Percentiles rank a stretch among this genome's conserved stretches.
Conservation (phyloP, 2,888 invertebrate species). For the Prosapia bicincta region DNA sequence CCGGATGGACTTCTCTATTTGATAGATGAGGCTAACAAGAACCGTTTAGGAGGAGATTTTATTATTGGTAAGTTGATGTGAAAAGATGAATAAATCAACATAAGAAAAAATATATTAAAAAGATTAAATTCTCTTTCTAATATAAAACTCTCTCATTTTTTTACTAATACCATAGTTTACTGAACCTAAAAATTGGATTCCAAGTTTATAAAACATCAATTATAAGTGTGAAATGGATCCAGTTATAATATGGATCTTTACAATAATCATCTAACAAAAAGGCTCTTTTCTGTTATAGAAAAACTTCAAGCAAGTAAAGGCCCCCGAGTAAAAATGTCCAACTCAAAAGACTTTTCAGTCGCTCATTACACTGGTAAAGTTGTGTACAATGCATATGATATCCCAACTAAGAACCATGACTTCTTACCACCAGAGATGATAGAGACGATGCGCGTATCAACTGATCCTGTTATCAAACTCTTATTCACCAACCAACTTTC, state of each 20-base stretch:
- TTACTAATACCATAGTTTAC: too few relatives aligned
- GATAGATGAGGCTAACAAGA: constrained; percentile 83
- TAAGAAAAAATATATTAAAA: too few relatives aligned
- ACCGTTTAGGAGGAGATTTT: constrained; percentile 64
- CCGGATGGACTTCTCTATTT: constrained; percentile 79
- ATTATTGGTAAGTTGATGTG: constrained; percentile 59
- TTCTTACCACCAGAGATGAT: constrained; percentile 88
- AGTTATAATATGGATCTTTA: too few relatives aligned
- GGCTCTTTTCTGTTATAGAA: constrained; percentile 47
- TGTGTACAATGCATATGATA: constrained; percentile 76
- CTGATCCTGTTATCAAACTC: constrained; percentile 63
- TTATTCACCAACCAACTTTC: constrained; percentile 83
- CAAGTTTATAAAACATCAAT: too few relatives aligned
- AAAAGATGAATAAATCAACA: background rate
- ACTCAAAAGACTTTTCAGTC: constrained; percentile 71
- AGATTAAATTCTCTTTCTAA: too few relatives aligned
- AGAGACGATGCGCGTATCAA: constrained; percentile 76
- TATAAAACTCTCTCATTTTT: too few relatives aligned
- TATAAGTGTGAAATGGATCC: too few relatives aligned
- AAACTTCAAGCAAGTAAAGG: constrained; percentile 44
- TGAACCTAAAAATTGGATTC: too few relatives aligned
- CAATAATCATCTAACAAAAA: too few relatives aligned
- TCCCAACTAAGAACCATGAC: constrained; percentile 87
- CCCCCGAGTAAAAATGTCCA: constrained; percentile 45
- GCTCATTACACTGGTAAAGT: constrained; percentile 90